Evolutionary conservation across 2,113 vertebrate genomes (phyloP).

Genomic region (Callopanchax toddi): DNA sequence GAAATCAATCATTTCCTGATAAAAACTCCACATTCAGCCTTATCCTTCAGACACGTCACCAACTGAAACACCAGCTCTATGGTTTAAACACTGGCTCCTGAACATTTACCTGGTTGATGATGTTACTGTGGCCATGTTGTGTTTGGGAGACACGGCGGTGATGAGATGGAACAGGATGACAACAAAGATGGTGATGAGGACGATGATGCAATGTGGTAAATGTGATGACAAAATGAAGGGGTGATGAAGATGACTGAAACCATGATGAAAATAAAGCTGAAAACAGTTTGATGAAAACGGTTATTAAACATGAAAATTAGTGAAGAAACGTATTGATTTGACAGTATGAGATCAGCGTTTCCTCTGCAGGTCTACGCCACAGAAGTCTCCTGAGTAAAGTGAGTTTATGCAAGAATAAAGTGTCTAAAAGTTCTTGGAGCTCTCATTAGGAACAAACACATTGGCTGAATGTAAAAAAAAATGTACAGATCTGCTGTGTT

Average conservation of each 20-base stretch:
- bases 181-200: neutral
- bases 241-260: conserved; percentile 13
- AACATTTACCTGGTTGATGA: conserved; percentile 12
- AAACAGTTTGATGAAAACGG: conserved; percentile 31
- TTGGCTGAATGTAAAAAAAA: too few species aligned
- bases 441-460: neutral
- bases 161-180: neutral
- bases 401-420: too few species aligned
- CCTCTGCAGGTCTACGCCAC: too few species aligned
- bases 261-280: conserved; percentile 27
- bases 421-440: neutral
- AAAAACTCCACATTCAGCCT: too few species aligned
- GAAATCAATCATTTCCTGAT: too few species aligned
- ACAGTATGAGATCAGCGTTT: too few species aligned
- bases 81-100: too few species aligned
- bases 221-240: conserved; percentile 22
- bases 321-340: neutral
- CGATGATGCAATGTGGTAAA: neutral
- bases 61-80: too few species aligned
- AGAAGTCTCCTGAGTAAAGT: too few species aligned
- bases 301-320: neutral
- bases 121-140: neutral
- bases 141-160: too few species aligned
- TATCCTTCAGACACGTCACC: too few species aligned
- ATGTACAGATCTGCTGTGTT: neutral